Evolutionary conservation across 2,888 invertebrate genomes (phyloP), one percentile per base, ranked within the genome.

Genomic region (Lasioglossum oenotherae): DNA sequence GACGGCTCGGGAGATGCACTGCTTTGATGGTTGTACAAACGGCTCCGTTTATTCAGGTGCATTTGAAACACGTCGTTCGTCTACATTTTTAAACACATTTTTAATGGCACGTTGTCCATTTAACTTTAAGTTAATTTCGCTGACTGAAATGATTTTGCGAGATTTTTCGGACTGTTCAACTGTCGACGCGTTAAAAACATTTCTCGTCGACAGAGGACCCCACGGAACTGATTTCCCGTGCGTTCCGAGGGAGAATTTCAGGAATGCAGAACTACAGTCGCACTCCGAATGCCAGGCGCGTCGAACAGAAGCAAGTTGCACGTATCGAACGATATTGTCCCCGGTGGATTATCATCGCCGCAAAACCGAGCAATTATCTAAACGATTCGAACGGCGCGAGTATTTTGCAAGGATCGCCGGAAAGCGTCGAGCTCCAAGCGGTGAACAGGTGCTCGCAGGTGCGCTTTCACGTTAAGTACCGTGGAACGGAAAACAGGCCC

Each of bases 381-480:
- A 46, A 69, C 27, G 38, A 60, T 46, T 64, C 27, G 31, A 44
- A 60, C 27, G 38, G 19, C 19, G 27, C 53, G n/a, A 1, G 74
- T 77, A 60, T 73, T 57, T 38, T 41, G 41, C 69, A 69, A 69
- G 38, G 69, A 41, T 38, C 72, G 31, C 41, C 27, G 73, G 73
- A 41, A 38, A 69, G 69, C 69, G 41, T 35, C 67, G 67, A 19
- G 31, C 38, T 53, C 38, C 5, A 31, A 49, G 27, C 14, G 49
- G 69, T 10, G 44, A 81, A 77, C 85, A 86, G 77, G 78, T 78
- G 85, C 53, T 27, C 0, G 69, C 74, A 85, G 74, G 64, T 80
- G 77, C 41, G 49, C n/a, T 27, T 5, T 16, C 31, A 53, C 14
- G 41, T 23, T 27, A 35, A 80, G 4, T 72, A 77, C 74, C 74